Evolutionary conservation across 2,797 vertebrate species (phyloP), one percentile per base, ranked within the genome.

Genomic region (Anniella stebbinsi): DNA sequence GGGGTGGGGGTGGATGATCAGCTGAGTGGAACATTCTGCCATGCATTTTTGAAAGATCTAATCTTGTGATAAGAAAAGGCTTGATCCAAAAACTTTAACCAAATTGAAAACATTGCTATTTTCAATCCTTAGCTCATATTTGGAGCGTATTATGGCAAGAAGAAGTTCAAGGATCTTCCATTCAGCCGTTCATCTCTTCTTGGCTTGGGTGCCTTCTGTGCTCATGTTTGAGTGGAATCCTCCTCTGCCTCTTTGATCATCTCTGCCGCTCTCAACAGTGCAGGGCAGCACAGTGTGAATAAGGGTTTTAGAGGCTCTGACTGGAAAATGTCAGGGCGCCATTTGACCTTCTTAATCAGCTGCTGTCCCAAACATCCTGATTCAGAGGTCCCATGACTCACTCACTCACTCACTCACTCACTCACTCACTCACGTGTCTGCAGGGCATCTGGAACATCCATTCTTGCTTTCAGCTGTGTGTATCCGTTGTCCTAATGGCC

Each of bases 271-370:
- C 36, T 88, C 66, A 90, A 45, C 21, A 41, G 70, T 69, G 81
- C 87, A 94, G 88, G 77, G 41, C 88, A n/a, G n/a, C n/a, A n/a
- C n/a, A 90, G 89, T 89, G 73, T 78, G 67, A 91, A 72, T 89
- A 87, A 92, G 63, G 38, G 88, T 91, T 90, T 87, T 70, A 94
- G 77, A 23, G 86, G 86, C 28, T 33, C 70, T 38, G 92, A 83
- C 57, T 92, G 67, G 4, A 78, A 92, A 63, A 87, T 0, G 80
- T 0, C 2, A 92, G 93, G 81, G n/a, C 87, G 75, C 88, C 89
- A 84, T 73, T 72, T 94, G 89, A 90, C 76, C 87, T 91, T 63
- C 9, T 67, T 67, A 15, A 90, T 92, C 86, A 87, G 89, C 48
- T 85, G 57, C 77, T 88, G 45, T 38, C 80, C 51, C 85, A 87